Base-by-base conservation (phyloP, 2,888 invertebrate genomes). In the Drosophila suboccidentalis region DNA sequence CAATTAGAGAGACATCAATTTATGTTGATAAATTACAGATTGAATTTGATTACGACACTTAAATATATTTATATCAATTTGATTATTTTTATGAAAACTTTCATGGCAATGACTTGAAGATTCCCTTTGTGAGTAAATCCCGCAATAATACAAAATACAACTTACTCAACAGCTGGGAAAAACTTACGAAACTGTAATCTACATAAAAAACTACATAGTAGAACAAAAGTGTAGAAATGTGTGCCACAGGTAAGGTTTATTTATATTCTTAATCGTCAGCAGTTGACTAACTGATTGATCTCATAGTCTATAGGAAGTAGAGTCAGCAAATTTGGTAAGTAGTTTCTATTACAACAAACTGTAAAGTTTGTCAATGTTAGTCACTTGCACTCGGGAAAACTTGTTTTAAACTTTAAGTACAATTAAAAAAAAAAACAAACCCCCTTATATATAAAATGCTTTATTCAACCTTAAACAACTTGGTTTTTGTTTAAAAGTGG, bases 1-100 rank as follows among this genome's bases (percentile, higher is more conserved):
- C 87, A 85, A 89, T 85, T 88, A 66, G 43, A 36, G 71, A 53
- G 55, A 71, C 76, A 71, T 80, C 84, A 76, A 75, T 80, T 82
- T 85, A 54, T 38, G 67, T 49, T 65, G 67, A 66, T 75, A 69
- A 74, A 77, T 39, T 68, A 55, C 54, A 77, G 86, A 88, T 88
- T 88, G 67, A 54, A 63, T 58, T 82, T 80, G 80, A 83, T 88
- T 88, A 77, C 36, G 6, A 44, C 53, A 47, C 26, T 44, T 54
- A 6, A 13, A 59, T 54, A 68, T 46, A 50, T 15, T 34, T 34
- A 36, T 32, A 15, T 39, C 22, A 19, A 58, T 38, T 10, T 15
- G 50, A 17, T 46, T 36, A 36, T 55, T 19, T 60, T 49, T 60
- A 49, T 44, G 3, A 6, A 36, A 50, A 49, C n/a, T n/a, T n/a